These are phyloP conservation scores for Cephalopholis sonnerati DNA, from an alignment of 2,113 vertebrate genomes.

Conservation along the genomic window DNA sequence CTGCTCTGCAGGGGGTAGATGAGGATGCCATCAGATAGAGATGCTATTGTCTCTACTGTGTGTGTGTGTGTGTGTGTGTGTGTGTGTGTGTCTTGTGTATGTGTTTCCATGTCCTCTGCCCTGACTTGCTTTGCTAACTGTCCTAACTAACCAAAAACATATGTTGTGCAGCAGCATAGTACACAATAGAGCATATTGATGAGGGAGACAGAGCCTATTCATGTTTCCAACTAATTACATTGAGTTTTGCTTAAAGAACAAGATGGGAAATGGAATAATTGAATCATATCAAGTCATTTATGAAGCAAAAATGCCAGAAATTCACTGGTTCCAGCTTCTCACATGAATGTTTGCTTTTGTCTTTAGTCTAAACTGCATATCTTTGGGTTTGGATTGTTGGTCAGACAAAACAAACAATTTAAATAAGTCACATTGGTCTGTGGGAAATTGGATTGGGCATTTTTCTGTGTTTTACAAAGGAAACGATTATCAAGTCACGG, in stretches of 20 bases:
- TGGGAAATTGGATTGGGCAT: too few species aligned
- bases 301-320: not conserved
- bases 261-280: not conserved
- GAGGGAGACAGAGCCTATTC: conserved; percentile 22
- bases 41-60: conserved; percentile 68
- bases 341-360: not conserved
- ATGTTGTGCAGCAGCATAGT: conserved; percentile 36
- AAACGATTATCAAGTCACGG: too few species aligned
- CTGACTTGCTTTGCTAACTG: conserved; percentile 54
- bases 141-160: conserved; percentile 73
- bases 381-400: too few species aligned
- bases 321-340: not conserved
- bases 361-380: not conserved
- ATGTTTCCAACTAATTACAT: not conserved
- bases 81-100: conserved; percentile 27
- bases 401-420: not conserved
- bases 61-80: conserved; percentile 59
- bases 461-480: too few species aligned
- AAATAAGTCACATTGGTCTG: not conserved
- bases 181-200: conserved; percentile 54
- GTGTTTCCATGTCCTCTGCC: conserved; percentile 49
- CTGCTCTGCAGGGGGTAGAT: conserved; percentile 70
- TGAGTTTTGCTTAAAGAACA: not conserved
- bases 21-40: conserved; percentile 75
- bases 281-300: conserved; percentile 4